These are phyloP conservation scores for Hecatera dysodea DNA, from an alignment of 2,888 invertebrate species.

Conservation along the genomic window DNA sequence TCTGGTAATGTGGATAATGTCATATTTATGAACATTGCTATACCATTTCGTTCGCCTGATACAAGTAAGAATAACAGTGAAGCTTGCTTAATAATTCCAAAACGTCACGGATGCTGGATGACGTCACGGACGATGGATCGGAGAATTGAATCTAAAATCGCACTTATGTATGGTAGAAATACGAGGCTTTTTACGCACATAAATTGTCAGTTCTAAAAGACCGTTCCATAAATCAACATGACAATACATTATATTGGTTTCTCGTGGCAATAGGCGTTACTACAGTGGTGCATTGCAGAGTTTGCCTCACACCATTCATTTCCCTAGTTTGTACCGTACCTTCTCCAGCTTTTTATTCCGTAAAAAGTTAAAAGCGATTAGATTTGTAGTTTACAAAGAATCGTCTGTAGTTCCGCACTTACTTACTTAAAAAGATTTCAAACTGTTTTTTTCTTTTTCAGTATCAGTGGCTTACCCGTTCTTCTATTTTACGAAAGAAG, in stretches of 20 bases:
- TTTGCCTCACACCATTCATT: constrained; percentile 52
- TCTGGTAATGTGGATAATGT: constrained; percentile 2
- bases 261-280: constrained; percentile 54
- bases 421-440: background rate
- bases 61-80: constrained; percentile 8
- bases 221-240: constrained; percentile 48
- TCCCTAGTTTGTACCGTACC: constrained; percentile 26
- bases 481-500: background rate
- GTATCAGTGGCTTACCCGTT: background rate
- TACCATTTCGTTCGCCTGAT: background rate
- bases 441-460: background rate
- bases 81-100: background rate
- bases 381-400: constrained; percentile 24
- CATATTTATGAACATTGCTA: constrained; percentile 6
- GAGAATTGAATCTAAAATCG: constrained; percentile 20
- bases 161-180: background rate
- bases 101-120: background rate
- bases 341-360: constrained; percentile 34
- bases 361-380: constrained; percentile 38
- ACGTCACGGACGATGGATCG: background rate
- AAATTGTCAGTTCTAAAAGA: constrained; percentile 46
- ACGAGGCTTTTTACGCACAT: constrained; percentile 24
- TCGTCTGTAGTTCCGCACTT: background rate
- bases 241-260: constrained; percentile 50
- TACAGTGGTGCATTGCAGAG: constrained; percentile 67